Evolutionary conservation across 2,797 vertebrate genomes (phyloP).

Genomic region (Catharus ustulatus): DNA sequence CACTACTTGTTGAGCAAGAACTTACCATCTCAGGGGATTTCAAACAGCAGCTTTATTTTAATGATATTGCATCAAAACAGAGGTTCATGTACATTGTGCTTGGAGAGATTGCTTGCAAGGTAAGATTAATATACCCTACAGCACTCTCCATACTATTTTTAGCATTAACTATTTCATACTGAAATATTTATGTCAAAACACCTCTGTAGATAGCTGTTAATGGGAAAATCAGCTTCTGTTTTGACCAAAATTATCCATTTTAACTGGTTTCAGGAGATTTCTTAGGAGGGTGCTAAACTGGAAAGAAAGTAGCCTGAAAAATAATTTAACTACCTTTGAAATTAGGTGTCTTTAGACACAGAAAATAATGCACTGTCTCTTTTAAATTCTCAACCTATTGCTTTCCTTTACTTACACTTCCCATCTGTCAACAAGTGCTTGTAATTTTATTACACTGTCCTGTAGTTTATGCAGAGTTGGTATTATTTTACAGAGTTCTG

Average conservation of each 20-base stretch:
- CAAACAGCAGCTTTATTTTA: background rate
- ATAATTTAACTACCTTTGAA: background rate
- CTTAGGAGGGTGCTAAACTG: background rate
- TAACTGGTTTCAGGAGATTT: slow-evolving; percentile 10
- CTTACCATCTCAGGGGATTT: background rate
- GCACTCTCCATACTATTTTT: background rate
- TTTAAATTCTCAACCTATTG: slow-evolving; percentile 70
- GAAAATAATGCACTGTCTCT: slow-evolving; percentile 63
- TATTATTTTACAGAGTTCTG: slow-evolving; percentile 87
- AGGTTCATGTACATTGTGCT: background rate
- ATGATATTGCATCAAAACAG: background rate
- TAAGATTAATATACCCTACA: background rate
- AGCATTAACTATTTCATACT: slow-evolving; percentile 27
- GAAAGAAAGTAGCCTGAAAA: slow-evolving; percentile 9
- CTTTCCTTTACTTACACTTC: slow-evolving; percentile 76
- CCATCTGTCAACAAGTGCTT: slow-evolving; percentile 81
- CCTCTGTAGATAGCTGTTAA: slow-evolving; percentile 10
- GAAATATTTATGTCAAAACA: slow-evolving; percentile 55
- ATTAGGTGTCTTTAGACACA: background rate
- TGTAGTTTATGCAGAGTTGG: slow-evolving; percentile 78
- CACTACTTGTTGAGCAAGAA: slow-evolving; percentile 8
- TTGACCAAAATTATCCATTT: background rate
- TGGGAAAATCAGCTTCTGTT: slow-evolving; percentile 16
- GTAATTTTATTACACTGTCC: slow-evolving; percentile 80
- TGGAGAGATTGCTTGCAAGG: background rate